phyloP scores from a whole-genome alignment of 2,888 invertebrate species.

The Andricus curvator region DNA sequence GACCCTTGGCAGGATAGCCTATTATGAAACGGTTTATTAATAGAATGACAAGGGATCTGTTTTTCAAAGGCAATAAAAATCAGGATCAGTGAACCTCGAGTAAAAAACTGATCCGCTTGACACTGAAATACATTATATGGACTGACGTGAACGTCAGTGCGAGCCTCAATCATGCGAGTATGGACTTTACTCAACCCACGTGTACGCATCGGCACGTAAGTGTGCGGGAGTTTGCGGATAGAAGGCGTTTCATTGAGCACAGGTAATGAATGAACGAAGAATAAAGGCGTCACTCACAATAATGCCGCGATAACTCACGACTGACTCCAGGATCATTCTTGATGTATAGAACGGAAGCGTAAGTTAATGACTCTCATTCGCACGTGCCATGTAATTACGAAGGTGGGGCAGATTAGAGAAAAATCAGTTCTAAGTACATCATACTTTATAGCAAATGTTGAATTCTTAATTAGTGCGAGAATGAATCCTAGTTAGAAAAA shows the following conservation, averaged over 20 bases:
- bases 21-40: not conserved
- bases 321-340: constrained; percentile 10
- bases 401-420: not conserved
- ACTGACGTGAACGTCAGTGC: constrained; percentile 32
- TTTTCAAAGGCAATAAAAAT: constrained; percentile 12
- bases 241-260: constrained; percentile 59
- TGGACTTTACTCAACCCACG: constrained; percentile 38
- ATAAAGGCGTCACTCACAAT: constrained; percentile 53
- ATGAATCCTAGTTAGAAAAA: too few relatives aligned
- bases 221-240: constrained; percentile 40
- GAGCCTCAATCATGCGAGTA: constrained; percentile 22
- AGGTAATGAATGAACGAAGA: constrained; percentile 60
- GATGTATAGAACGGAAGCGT: constrained; percentile 7
- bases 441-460: not conserved
- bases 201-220: constrained; percentile 25
- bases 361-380: constrained; percentile 27
- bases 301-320: constrained; percentile 41
- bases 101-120: constrained; percentile 27
- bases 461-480: too few relatives aligned
- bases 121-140: constrained; percentile 39
- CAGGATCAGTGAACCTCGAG: constrained; percentile 21
- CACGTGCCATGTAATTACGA: constrained; percentile 20
- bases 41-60: not conserved
- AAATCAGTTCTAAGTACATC: not conserved
- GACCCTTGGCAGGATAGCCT: not conserved